Evolutionary conservation across 2,113 vertebrate species (phyloP), one percentile per base, ranked within the genome.

Genomic region (Clinocottus analis): DNA sequence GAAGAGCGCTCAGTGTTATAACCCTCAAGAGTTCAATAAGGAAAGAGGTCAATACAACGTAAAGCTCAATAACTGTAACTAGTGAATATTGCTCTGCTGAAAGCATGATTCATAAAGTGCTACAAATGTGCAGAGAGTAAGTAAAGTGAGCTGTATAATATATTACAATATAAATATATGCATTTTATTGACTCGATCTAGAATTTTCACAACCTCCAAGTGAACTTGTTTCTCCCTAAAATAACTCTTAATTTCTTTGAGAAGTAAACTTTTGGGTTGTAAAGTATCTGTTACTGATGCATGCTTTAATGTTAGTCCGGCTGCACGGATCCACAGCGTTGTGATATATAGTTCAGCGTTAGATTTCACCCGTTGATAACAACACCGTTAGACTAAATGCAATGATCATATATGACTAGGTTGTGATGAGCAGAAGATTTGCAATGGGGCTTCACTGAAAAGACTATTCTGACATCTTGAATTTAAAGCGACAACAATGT

Each of bases 11-110:
- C 70, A 39, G 69, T 19, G 43, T 79, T 74, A 79, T 84, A 58
- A 75, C 72, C 83, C 75, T 75, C 65, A 62, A 75, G 64, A 87
- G 78, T 84, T 85, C 43, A 71, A 71, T 87, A 72, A 73, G 80
- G 31, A 75, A 47, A 17, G 39, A 88, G 74, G 76, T 75, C 73
- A 89, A 65, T 89, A 86, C 76, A 89, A 80, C 33, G 14, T 29
- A 43, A 53, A 47, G 85, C 80, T 84, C 81, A 84, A 78, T 68
- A 78, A 80, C 56, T 80, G 69, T 59, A 80, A 71, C 49, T 59
- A 71, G 59, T 66, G 29, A 64, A 43, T 77, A 70, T 71, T 72
- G 56, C 63, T 86, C 25, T 61, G 60, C 17, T 79, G 33, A 86
- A 91, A 89, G 62, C 72, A 45, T 37, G 10, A 13, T 62, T 31